phyloP scores from a whole-genome alignment of 2,888 invertebrate species.

The Andrena dorsata region DNA sequence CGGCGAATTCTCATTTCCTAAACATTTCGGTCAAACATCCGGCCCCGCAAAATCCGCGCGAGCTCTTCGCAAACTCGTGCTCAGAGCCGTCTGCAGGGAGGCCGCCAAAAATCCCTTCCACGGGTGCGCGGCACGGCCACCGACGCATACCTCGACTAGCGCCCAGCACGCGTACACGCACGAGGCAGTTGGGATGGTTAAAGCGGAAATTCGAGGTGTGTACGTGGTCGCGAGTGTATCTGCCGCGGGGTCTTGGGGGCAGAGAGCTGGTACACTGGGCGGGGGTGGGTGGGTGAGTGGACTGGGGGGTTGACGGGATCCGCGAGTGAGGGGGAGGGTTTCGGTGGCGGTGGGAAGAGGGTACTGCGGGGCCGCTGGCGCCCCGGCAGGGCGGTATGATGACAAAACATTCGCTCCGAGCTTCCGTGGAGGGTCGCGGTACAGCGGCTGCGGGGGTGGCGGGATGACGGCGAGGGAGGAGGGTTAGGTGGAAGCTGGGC shows the following conservation, averaged over 20 bases:
- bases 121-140: background rate
- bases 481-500: conserved; percentile 59
- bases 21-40: no score
- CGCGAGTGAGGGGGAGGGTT: conserved; percentile 40
- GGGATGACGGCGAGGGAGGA: conserved; percentile 28
- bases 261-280: conserved; percentile 42
- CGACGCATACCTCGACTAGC: background rate
- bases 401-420: conserved; percentile 84
- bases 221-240: conserved; percentile 79
- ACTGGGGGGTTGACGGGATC: conserved; percentile 43
- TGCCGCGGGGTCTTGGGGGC: conserved; percentile 67
- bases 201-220: conserved; percentile 81
- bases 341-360: conserved; percentile 50
- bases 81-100: background rate
- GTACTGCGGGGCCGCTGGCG: conserved; percentile 50
- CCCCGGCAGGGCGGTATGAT: conserved; percentile 79
- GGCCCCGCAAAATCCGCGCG: no score
- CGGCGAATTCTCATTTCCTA: no score
- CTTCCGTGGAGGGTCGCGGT: conserved; percentile 76
- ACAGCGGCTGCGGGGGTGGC: conserved; percentile 46
- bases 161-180: conserved; percentile 34
- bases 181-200: conserved; percentile 72
- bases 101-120: conserved; percentile 7
- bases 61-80: background rate
- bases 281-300: conserved; percentile 31